Evolutionary conservation across 2,888 invertebrate species (phyloP).

Genomic region (Aromia moschata): DNA sequence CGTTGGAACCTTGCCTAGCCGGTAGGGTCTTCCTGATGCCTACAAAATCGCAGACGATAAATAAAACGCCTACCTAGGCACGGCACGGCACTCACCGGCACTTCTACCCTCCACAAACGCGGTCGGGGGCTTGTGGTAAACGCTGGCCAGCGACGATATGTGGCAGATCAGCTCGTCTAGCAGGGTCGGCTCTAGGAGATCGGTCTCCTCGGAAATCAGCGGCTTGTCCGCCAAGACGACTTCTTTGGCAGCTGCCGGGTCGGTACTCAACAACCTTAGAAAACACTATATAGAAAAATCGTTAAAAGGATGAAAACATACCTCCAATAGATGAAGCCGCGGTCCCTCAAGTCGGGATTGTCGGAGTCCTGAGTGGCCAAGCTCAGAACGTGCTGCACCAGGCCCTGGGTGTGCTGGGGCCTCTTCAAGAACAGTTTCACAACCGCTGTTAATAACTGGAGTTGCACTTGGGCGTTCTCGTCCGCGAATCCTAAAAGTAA

Average conservation of each 20-base stretch:
- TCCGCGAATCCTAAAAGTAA: constrained; percentile 53
- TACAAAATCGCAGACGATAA: constrained; percentile 46
- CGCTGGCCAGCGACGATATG: constrained; percentile 95
- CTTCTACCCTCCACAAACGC: constrained; percentile 94
- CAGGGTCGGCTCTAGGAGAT: constrained; percentile 95
- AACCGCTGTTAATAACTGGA: constrained; percentile 96
- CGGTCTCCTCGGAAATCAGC: constrained; percentile 98
- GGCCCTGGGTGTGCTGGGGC: constrained; percentile 97
- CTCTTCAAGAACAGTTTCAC: constrained; percentile 98
- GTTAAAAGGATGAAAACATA: constrained; percentile 20
- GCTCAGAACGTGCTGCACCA: constrained; percentile 95
- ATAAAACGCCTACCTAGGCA: neutral
- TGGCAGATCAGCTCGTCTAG: constrained; percentile 98
- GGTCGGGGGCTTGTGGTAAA: constrained; percentile 98
- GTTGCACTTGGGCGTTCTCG: constrained; percentile 69
- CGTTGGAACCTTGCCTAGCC: constrained; percentile 67
- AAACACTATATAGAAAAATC: neutral
- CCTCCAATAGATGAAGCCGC: constrained; percentile 99
- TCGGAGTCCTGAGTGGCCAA: constrained; percentile 93
- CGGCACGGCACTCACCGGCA: constrained; percentile 53
- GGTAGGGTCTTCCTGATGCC: constrained; percentile 84
- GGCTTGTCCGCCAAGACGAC: constrained; percentile 99
- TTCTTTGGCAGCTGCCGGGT: constrained; percentile 99
- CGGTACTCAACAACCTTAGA: constrained; percentile 84
- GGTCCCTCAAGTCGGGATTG: constrained; percentile 97